These are phyloP conservation scores for Poecilia velifera DNA, from an alignment of 2,797 vertebrate species.

Conservation along the genomic window DNA sequence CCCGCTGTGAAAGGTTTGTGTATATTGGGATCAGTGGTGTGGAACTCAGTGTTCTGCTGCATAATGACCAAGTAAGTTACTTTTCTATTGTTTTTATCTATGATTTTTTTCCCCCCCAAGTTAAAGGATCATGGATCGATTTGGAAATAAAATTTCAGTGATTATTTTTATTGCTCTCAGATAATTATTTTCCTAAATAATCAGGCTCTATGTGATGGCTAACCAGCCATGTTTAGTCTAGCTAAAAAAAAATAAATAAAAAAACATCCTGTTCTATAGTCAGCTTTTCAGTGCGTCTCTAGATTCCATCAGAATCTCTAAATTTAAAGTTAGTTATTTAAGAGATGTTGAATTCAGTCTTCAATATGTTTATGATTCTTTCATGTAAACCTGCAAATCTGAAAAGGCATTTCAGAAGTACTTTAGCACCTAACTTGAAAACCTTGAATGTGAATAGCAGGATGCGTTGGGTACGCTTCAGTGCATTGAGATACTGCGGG, in stretches of 20 bases:
- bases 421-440: neutral
- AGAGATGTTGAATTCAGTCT: neutral
- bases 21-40: neutral
- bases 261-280: neutral
- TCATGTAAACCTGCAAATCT: neutral
- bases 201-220: neutral
- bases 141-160: neutral
- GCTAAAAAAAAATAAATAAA: neutral
- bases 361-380: neutral
- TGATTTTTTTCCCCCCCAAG: no score
- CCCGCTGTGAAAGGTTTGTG: neutral
- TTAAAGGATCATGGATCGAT: neutral
- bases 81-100: neutral
- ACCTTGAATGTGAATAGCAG: slow-evolving; percentile 7
- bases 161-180: no score
- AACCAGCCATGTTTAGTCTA: no score
- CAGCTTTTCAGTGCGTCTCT: neutral
- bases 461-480: slow-evolving; percentile 17
- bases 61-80: neutral
- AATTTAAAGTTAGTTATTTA: neutral
- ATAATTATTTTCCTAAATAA: neutral
- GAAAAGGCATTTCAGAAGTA: neutral
- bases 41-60: neutral
- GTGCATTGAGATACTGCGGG: slow-evolving; percentile 10
- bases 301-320: neutral